phyloP scores from a whole-genome alignment of 2,113 vertebrate species.

The Podarcis raffonei region DNA sequence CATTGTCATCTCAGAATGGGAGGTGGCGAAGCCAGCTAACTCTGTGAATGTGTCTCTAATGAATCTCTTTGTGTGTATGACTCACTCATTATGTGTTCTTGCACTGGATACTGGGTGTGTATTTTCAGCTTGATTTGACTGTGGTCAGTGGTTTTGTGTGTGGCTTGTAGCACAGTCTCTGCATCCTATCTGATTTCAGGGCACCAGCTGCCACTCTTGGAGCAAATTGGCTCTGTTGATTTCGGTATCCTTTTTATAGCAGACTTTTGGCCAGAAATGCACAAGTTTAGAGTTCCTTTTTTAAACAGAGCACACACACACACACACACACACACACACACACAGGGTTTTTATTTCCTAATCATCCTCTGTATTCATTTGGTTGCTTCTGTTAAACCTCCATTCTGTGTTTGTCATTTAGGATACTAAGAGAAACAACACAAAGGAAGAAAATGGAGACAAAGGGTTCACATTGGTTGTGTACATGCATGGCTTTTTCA shows the following conservation, averaged over 20 bases:
- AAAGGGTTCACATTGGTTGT: background rate
- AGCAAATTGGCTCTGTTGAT: background rate
- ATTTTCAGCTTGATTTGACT: slow-evolving; percentile 3
- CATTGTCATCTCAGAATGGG: no score
- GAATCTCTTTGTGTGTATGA: background rate
- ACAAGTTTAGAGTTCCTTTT: background rate
- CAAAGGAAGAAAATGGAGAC: slow-evolving; percentile 1
- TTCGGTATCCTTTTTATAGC: background rate
- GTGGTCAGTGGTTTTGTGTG: background rate
- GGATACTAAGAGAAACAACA: background rate
- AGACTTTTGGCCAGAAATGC: background rate
- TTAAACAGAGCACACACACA: background rate
- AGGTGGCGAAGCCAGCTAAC: no score
- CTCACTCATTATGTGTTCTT: background rate
- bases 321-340: no score
- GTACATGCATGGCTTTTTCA: background rate
- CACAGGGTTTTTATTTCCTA: slow-evolving; percentile 8
- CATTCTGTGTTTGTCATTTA: background rate
- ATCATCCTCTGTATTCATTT: background rate
- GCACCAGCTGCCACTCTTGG: background rate
- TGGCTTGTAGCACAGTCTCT: background rate
- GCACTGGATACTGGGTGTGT: background rate
- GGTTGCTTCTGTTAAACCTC: background rate
- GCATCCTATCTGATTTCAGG: background rate
- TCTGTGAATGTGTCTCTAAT: background rate